Evolutionary conservation across 1,140 invertebrate species (phyloP).

Genomic region (Philopotamus ludificatus): DNA sequence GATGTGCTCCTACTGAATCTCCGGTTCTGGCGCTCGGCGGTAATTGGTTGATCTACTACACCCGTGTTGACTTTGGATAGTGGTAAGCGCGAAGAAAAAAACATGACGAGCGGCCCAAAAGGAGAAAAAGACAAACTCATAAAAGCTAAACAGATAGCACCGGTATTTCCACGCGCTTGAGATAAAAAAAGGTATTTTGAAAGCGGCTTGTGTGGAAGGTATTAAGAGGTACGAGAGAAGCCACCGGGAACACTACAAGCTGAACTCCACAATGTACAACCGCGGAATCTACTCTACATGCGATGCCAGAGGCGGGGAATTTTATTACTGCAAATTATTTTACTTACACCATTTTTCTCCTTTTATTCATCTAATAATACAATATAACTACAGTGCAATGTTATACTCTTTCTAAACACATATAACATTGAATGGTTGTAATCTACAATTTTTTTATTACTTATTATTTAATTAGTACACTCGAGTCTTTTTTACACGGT

Average conservation of each 20-base stretch:
- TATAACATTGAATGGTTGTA: too few relatives aligned
- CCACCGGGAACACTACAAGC: slow-evolving; percentile 18
- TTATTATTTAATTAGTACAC: too few relatives aligned
- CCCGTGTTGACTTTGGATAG: neutral
- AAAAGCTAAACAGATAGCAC: slow-evolving; percentile 30
- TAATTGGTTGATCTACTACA: neutral
- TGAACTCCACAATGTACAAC: slow-evolving; percentile 12
- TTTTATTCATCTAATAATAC: too few relatives aligned
- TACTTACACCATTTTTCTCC: too few relatives aligned
- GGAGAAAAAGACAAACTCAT: slow-evolving; percentile 19
- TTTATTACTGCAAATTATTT: too few relatives aligned
- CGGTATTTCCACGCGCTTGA: slow-evolving; percentile 24
- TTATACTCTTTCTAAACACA: too few relatives aligned
- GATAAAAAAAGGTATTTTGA: slow-evolving; percentile 28
- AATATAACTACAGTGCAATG: too few relatives aligned
- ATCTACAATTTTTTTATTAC: too few relatives aligned
- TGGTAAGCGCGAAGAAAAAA: neutral
- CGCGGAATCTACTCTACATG: slow-evolving; percentile 4
- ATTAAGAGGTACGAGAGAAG: slow-evolving; percentile 26
- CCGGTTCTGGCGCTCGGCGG: neutral
- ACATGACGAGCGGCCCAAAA: slow-evolving; percentile 7
- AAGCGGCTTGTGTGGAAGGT: slow-evolving; percentile 7
- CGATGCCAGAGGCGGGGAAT: too few relatives aligned
- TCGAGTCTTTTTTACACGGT: too few relatives aligned
- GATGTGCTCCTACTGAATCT: neutral